A percentile compares a stretch with the other conserved stretches of the same genome.
Conservation (phyloP, 1,140 invertebrate genomes). For the Eumaeus atala region DNA sequence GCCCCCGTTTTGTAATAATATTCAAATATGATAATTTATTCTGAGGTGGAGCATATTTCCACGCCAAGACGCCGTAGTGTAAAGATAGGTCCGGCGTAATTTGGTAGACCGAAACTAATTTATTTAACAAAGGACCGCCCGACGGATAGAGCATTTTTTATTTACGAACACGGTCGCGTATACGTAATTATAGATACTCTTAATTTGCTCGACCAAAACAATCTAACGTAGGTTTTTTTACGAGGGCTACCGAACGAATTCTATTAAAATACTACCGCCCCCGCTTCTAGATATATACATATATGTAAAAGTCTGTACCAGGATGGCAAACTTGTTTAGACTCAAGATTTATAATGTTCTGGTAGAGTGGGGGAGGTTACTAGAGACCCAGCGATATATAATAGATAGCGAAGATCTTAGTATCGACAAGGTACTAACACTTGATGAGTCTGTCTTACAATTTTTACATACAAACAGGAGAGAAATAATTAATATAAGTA, state of each 20-base stretch:
- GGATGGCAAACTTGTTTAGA: too few relatives aligned
- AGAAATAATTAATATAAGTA: too few relatives aligned
- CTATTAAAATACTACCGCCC: not conserved
- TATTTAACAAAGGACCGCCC: constrained; percentile 74
- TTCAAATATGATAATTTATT: constrained; percentile 66
- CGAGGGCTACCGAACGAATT: not conserved
- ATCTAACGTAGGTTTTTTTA: constrained; percentile 1
- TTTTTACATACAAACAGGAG: too few relatives aligned
- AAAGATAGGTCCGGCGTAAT: constrained; percentile 71
- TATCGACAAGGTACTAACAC: too few relatives aligned
- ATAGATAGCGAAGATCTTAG: too few relatives aligned
- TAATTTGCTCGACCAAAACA: constrained; percentile 29
- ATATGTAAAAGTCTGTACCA: too few relatives aligned
- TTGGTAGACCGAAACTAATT: constrained; percentile 76
- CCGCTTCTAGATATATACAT: too few relatives aligned
- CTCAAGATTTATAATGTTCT: too few relatives aligned
- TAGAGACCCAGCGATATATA: too few relatives aligned
- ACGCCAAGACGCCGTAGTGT: constrained; percentile 54
- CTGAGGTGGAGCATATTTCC: constrained; percentile 66
- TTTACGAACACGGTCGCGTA: constrained; percentile 56
- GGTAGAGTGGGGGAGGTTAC: too few relatives aligned
- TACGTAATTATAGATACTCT: constrained; percentile 53
- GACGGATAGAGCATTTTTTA: constrained; percentile 67
- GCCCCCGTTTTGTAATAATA: constrained; percentile 54
- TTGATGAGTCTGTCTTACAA: too few relatives aligned